Percentiles rank a stretch among this genome's conserved stretches.
Evolutionary conservation across 2,888 invertebrate species (phyloP).

Genomic region (Atrina japonica): DNA sequence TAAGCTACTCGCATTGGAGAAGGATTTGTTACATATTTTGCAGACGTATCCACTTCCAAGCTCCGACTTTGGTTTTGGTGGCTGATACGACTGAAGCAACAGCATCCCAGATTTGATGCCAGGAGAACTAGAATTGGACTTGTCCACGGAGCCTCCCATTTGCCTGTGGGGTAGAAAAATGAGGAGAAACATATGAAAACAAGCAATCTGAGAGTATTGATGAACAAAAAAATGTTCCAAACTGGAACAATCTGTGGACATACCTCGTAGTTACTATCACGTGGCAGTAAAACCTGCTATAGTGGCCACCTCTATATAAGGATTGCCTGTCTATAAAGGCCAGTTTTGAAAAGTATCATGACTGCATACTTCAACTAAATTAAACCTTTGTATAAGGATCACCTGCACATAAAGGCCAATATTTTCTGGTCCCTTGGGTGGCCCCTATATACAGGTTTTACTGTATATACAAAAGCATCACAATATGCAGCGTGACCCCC

Average conservation of each 20-base stretch:
- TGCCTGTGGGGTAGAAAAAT: constrained; percentile 18
- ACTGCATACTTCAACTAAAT: no score
- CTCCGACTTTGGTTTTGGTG: constrained; percentile 36
- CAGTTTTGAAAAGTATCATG: no score
- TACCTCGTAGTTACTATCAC: no score
- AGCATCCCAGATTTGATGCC: constrained; percentile 39
- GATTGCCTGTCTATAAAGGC: no score
- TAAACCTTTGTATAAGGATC: no score
- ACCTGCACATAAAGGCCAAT: no score
- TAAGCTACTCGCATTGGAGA: constrained; percentile 72
- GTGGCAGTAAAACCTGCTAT: no score
- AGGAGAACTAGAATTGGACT: constrained; percentile 45
- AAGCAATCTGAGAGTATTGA: neutral
- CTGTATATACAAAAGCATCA: no score
- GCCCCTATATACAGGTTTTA: no score
- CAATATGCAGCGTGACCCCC: no score
- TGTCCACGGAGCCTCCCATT: constrained; percentile 35
- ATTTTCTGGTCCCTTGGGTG: no score
- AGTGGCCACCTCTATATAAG: no score
- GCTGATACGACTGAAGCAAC: constrained; percentile 30
- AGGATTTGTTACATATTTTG: constrained; percentile 72
- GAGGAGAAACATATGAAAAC: neutral
- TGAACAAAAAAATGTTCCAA: constrained; percentile 1
- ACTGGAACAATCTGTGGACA: constrained; percentile 2
- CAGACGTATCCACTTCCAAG: constrained; percentile 45